Percentiles rank a stretch among this genome's conserved stretches.
phyloP scores from a whole-genome alignment of 2,797 vertebrate genomes.

The Bovichtus diacanthus region DNA sequence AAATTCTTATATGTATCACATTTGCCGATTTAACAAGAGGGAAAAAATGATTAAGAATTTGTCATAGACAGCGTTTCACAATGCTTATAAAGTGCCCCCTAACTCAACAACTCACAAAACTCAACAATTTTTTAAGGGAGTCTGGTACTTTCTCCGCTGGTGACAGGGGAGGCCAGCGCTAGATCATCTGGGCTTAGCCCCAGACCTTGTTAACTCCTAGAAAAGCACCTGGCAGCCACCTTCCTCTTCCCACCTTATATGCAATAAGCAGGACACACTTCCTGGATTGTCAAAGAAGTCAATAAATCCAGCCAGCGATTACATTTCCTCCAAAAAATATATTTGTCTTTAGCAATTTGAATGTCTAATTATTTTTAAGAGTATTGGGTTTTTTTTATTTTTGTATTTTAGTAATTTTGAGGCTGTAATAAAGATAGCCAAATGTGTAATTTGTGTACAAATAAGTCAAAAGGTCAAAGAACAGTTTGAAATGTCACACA shows the following conservation, averaged over 20 bases:
- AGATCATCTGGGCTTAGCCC: too few relatives aligned
- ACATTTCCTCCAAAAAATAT: background rate
- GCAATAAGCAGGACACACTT: background rate
- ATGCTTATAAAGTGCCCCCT: too few relatives aligned
- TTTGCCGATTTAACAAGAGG: too few relatives aligned
- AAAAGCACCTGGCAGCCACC: too few relatives aligned
- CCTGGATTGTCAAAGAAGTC: background rate
- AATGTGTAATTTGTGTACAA: slow-evolving; percentile 9
- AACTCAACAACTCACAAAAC: too few relatives aligned
- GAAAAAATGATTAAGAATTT: too few relatives aligned
- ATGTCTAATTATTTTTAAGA: background rate
- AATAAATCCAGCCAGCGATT: background rate
- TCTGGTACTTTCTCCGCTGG: too few relatives aligned
- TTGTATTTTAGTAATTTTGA: background rate
- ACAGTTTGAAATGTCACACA: slow-evolving; percentile 44
- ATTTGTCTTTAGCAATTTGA: slow-evolving; percentile 3
- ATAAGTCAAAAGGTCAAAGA: background rate
- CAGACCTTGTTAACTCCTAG: too few relatives aligned
- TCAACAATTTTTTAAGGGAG: too few relatives aligned
- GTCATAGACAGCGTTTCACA: too few relatives aligned
- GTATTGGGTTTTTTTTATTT: background rate
- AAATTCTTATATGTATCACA: too few relatives aligned
- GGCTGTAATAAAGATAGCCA: background rate
- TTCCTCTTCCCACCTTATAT: background rate
- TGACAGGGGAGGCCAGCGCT: too few relatives aligned